Conservation (phyloP, 1,140 invertebrate species). For the Hypothenemus hampei region DNA sequence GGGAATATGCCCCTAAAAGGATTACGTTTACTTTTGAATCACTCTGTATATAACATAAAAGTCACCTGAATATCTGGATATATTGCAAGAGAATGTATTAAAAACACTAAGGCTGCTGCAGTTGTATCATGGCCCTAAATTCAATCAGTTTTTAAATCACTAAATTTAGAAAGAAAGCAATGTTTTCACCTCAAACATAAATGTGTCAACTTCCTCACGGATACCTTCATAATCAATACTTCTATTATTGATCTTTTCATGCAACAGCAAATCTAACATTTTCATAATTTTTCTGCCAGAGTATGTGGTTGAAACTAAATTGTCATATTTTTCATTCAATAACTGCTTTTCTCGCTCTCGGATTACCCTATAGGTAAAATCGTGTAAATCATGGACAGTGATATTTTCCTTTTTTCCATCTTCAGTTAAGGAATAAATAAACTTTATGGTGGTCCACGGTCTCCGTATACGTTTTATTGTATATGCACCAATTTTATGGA, state of each 20-base stretch:
- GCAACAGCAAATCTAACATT: slow-evolving; percentile 69
- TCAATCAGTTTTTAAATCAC: not conserved
- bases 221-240: slow-evolving; percentile 62
- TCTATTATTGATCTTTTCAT: slow-evolving; percentile 52
- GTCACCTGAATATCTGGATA: slow-evolving; percentile 49
- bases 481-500: slow-evolving; percentile 47
- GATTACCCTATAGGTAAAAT: slow-evolving; percentile 60
- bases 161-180: slow-evolving; percentile 1
- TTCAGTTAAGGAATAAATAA: slow-evolving; percentile 23
- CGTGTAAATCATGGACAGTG: slow-evolving; percentile 55
- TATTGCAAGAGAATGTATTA: slow-evolving; percentile 51
- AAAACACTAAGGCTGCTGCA: slow-evolving; percentile 53
- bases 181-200: slow-evolving; percentile 83
- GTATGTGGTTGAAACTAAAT: slow-evolving; percentile 1
- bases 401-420: slow-evolving; percentile 41
- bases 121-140: slow-evolving; percentile 59
- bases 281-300: slow-evolving; percentile 54
- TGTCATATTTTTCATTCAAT: not conserved
- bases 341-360: slow-evolving; percentile 15
- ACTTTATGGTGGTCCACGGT: slow-evolving; percentile 51
- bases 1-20: no score
- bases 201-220: slow-evolving; percentile 81
- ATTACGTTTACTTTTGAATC: no score
- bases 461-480: slow-evolving; percentile 50
- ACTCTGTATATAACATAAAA: no score